These are phyloP conservation scores for Calameuta filiformis DNA, from an alignment of 2,888 invertebrate species.

Conservation along the genomic window DNA sequence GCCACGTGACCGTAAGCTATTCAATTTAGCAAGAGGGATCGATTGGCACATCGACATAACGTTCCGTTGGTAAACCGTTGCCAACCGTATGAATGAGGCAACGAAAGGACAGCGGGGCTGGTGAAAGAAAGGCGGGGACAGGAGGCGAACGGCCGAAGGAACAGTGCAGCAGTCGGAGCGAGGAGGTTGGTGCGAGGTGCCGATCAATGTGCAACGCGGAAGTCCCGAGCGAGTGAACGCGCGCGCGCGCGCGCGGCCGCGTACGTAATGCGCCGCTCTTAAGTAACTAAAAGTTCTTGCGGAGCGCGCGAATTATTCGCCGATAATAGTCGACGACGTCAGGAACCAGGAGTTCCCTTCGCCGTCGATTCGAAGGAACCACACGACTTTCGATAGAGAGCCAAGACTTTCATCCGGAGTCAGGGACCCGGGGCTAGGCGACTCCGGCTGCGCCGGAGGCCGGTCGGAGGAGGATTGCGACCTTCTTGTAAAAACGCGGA, in stretches of 20 bases:
- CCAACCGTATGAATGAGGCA: conserved; percentile 36
- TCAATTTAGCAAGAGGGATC: conserved; percentile 57
- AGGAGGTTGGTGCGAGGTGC: conserved; percentile 29
- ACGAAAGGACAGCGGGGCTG: conserved; percentile 25
- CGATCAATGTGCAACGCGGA: conserved; percentile 54
- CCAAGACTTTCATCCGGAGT: not conserved
- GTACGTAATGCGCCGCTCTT: conserved; percentile 48
- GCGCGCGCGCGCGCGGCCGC: conserved; percentile 42
- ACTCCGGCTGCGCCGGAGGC: not conserved
- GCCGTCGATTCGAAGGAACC: not conserved
- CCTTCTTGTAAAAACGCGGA: not conserved
- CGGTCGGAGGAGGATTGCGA: not conserved
- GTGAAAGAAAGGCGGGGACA: conserved; percentile 28
- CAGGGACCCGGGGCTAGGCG: not conserved
- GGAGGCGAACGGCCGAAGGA: not conserved
- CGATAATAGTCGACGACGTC: not conserved
- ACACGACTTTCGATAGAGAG: not conserved
- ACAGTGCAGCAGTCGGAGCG: not conserved
- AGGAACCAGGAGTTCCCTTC: not conserved
- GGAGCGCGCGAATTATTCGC: not conserved
- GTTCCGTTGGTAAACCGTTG: conserved; percentile 48
- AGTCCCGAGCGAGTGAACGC: conserved; percentile 35
- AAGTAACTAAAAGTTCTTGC: conserved; percentile 32
- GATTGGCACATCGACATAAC: conserved; percentile 57
- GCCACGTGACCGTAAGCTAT: conserved; percentile 40